A percentile compares a stretch with the other conserved stretches of the same genome.
These are phyloP conservation scores for Drosophila gunungcola DNA, from an alignment of 1,140 invertebrate genomes.

Conservation along the genomic window DNA sequence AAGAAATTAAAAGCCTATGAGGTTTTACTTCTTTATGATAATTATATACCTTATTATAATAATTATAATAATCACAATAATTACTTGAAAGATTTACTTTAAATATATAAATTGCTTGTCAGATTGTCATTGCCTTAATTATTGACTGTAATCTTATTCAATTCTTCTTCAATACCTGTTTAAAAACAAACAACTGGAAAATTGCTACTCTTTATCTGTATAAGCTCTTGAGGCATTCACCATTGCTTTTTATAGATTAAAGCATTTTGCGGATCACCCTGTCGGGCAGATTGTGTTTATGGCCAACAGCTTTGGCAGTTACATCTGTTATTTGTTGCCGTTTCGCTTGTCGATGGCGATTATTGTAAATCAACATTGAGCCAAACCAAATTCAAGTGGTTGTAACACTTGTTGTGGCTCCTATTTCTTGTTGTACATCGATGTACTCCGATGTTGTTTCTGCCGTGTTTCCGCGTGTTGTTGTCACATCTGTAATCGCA, in stretches of 20 bases:
- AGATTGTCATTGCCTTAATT: too few species aligned
- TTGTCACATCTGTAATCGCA: slow-evolving; percentile 46
- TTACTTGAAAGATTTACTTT: too few species aligned
- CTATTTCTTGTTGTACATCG: slow-evolving; percentile 1
- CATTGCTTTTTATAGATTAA: background rate
- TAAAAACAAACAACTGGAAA: too few species aligned
- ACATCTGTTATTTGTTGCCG: slow-evolving; percentile 35
- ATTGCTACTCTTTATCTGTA: too few species aligned
- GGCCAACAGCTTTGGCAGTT: slow-evolving; percentile 35
- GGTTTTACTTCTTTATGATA: too few species aligned
- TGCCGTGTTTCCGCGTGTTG: slow-evolving; percentile 1
- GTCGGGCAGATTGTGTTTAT: slow-evolving; percentile 44
- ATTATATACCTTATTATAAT: too few species aligned
- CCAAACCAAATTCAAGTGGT: slow-evolving; percentile 27
- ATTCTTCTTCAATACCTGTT: too few species aligned
- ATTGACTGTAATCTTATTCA: too few species aligned
- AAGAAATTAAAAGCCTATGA: too few species aligned
- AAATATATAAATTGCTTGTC: too few species aligned
- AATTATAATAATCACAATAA: too few species aligned
- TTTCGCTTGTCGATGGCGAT: slow-evolving; percentile 52
- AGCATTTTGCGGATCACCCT: slow-evolving; percentile 15
- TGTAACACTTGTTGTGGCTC: slow-evolving; percentile 28
- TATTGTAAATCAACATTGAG: slow-evolving; percentile 65
- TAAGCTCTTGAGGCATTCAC: background rate
- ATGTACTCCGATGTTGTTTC: background rate